Percentiles rank a stretch among this genome's conserved stretches.
phyloP scores from a whole-genome alignment of 1,140 invertebrate species.

The Conopomorpha cramerella region DNA sequence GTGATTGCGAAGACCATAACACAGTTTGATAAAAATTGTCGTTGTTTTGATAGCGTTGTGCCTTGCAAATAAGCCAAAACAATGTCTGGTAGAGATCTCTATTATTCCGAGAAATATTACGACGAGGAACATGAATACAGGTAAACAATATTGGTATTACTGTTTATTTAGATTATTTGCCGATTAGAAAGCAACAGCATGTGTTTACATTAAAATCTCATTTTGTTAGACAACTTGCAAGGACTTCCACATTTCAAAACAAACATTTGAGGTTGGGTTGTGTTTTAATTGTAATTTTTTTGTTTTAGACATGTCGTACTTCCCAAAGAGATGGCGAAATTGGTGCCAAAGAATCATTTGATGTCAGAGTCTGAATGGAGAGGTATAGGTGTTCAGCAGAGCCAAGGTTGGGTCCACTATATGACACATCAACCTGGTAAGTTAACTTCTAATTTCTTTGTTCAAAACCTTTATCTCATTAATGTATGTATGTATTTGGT shows the following conservation, averaged over 20 bases:
- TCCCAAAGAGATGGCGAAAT: constrained; percentile 87
- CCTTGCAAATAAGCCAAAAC: too few species aligned
- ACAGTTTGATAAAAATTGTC: too few species aligned
- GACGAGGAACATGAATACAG: constrained; percentile 87
- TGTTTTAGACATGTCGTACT: constrained; percentile 86
- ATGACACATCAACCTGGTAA: constrained; percentile 91
- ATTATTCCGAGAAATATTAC: constrained; percentile 91
- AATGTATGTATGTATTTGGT: too few species aligned
- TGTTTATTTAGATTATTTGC: too few species aligned
- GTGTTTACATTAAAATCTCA: too few species aligned
- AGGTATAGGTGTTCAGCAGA: constrained; percentile 90
- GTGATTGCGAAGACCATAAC: too few species aligned
- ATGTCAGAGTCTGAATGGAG: constrained; percentile 94
- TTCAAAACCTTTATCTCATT: constrained; percentile 2
- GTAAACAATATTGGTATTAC: constrained; percentile 52
- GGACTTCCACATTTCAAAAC: too few species aligned
- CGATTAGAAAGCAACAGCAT: too few species aligned
- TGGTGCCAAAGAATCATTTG: constrained; percentile 87
- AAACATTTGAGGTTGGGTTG: too few species aligned
- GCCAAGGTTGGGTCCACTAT: constrained; percentile 93
- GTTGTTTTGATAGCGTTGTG: too few species aligned
- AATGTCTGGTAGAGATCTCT: too few species aligned
- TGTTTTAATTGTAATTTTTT: constrained; percentile 2
- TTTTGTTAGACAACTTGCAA: too few species aligned
- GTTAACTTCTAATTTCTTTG: constrained; percentile 5